Percentiles rank a stretch among this genome's conserved stretches.
phyloP scores from a whole-genome alignment of 1,140 invertebrate genomes.

The Apocrypta bakeri region DNA sequence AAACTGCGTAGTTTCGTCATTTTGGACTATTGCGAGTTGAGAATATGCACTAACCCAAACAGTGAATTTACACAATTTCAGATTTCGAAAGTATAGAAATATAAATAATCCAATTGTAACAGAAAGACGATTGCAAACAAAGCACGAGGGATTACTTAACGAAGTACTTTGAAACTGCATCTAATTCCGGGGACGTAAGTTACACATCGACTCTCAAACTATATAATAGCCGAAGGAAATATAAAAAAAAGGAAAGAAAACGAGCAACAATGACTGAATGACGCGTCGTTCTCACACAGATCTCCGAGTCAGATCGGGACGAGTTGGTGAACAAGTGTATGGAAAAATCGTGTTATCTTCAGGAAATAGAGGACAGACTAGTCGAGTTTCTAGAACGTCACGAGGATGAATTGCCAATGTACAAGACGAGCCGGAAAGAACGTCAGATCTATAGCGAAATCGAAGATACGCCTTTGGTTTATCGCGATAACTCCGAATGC shows the following conservation, averaged over 20 bases:
- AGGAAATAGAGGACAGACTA: conserved; percentile 52
- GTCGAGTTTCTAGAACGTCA: conserved; percentile 56
- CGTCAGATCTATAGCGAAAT: conserved; percentile 51
- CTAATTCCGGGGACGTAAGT: not conserved
- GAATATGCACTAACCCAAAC: no score
- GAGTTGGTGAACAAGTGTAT: not conserved
- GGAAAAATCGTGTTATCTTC: conserved; percentile 6
- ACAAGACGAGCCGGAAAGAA: conserved; percentile 52
- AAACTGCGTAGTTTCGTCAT: no score
- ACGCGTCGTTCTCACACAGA: not conserved
- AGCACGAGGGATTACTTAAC: not conserved
- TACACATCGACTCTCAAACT: not conserved
- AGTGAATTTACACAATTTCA: no score
- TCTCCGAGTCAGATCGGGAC: not conserved
- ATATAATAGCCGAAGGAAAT: not conserved
- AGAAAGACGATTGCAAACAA: not conserved
- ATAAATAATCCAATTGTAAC: no score
- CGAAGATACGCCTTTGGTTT: conserved; percentile 52
- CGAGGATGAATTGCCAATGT: conserved; percentile 57
- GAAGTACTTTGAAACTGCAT: not conserved
- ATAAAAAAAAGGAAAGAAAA: conserved; percentile 2
- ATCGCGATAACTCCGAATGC: not conserved
- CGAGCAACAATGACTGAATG: not conserved
- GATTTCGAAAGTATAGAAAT: no score
- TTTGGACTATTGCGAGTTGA: no score